A percentile compares a stretch with the other conserved stretches of the same genome.
Conservation (phyloP, 2,888 invertebrate genomes). For the Callyntrura guangdongensis region DNA sequence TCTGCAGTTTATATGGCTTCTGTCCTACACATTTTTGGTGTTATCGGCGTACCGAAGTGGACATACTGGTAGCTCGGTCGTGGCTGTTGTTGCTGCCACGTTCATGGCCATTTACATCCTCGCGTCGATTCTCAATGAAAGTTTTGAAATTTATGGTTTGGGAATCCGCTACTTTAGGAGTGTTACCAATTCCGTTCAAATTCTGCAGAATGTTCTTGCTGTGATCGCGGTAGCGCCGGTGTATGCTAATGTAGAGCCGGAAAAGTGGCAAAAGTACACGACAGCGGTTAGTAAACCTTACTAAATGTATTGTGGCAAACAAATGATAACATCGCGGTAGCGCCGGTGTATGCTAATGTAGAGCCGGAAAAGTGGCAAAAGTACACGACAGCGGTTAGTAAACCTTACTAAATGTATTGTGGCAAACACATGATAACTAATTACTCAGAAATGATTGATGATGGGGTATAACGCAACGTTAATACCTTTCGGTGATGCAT, state of each 20-base stretch:
- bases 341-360: slow-evolving; percentile 47
- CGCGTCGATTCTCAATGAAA: slow-evolving; percentile 69
- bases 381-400: slow-evolving; percentile 73
- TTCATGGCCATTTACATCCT: slow-evolving; percentile 72
- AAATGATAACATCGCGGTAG: slow-evolving; percentile 71
- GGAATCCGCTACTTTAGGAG: slow-evolving; percentile 68
- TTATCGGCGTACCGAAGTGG: slow-evolving; percentile 65
- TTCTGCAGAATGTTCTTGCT: slow-evolving; percentile 70
- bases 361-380: slow-evolving; percentile 69
- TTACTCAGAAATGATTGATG: neutral
- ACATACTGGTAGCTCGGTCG: slow-evolving; percentile 31
- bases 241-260: slow-evolving; percentile 49
- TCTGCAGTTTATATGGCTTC: slow-evolving; percentile 73
- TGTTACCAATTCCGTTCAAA: slow-evolving; percentile 66
- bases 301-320: neutral
- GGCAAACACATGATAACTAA: neutral
- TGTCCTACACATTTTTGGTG: slow-evolving; percentile 72
- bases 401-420: neutral
- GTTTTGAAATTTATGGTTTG: slow-evolving; percentile 68
- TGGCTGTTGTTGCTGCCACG: slow-evolving; percentile 52
- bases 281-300: slow-evolving; percentile 64
- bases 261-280: slow-evolving; percentile 65
- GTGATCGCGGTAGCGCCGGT: slow-evolving; percentile 67
- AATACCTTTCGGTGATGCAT: no score
- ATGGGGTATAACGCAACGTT: neutral